phyloP scores from a whole-genome alignment of 2,888 invertebrate species.

The Napeogenes inachia region DNA sequence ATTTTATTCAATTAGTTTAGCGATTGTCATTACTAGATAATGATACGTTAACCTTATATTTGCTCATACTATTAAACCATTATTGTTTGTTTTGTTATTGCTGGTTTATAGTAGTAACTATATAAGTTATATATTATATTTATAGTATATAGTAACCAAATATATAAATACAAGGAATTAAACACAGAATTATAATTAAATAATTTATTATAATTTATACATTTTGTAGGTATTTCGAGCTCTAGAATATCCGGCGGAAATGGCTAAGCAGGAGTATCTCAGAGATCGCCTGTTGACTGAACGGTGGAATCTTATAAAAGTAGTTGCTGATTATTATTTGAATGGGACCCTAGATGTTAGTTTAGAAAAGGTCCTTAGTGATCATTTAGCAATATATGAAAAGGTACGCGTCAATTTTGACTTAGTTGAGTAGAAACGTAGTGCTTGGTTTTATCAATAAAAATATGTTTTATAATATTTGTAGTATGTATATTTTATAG shows the following conservation, averaged over 20 bases:
- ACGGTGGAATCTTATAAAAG: conserved; percentile 76
- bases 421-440: too few relatives aligned
- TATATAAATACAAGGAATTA: too few relatives aligned
- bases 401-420: conserved; percentile 43
- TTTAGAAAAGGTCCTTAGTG: conserved; percentile 71
- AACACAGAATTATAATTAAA: background rate
- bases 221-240: conserved; percentile 83
- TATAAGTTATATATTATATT: too few relatives aligned
- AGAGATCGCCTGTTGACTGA: conserved; percentile 77
- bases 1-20: conserved; percentile 1
- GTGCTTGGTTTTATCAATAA: too few relatives aligned
- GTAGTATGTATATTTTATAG: too few relatives aligned
- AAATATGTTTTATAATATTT: too few relatives aligned
- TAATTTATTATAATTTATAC: background rate
- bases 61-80: too few relatives aligned
- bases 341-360: conserved; percentile 74
- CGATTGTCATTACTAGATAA: too few relatives aligned
- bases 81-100: too few relatives aligned
- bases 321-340: conserved; percentile 78
- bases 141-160: too few relatives aligned
- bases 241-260: conserved; percentile 87
- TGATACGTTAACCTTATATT: too few relatives aligned
- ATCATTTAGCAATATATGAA: conserved; percentile 63
- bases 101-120: too few relatives aligned
- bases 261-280: conserved; percentile 80